A percentile compares a stretch with the other conserved stretches of the same genome.
phyloP scores from a whole-genome alignment of 2,113 vertebrate genomes.

The Cochlearius cochlearius region DNA sequence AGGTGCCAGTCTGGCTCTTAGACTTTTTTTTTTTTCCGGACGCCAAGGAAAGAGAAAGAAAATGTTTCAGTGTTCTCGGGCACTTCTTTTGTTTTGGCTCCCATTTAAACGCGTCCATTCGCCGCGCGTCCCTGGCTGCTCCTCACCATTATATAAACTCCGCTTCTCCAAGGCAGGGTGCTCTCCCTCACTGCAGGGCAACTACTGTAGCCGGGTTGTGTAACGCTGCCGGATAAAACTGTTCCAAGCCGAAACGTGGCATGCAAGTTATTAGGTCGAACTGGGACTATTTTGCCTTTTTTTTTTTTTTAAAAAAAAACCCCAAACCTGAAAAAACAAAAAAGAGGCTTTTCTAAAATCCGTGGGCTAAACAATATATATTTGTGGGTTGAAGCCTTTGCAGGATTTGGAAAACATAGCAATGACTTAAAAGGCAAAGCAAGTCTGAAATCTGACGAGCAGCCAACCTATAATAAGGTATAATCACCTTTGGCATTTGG shows the following conservation, averaged over 20 bases:
- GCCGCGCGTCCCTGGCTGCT: not conserved
- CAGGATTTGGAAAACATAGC: not conserved
- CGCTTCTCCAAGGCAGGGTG: slow-evolving; percentile 42
- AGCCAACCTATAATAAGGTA: not conserved
- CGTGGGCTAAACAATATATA: not conserved
- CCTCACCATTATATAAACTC: slow-evolving; percentile 35
- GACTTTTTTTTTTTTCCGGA: not conserved
- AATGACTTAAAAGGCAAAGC: not conserved
- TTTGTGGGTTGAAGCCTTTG: not conserved
- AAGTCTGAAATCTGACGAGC: not conserved
- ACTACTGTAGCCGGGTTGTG: slow-evolving; percentile 1
- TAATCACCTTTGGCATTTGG: not conserved
- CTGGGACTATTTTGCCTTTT: not conserved
- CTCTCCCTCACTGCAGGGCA: slow-evolving; percentile 47
- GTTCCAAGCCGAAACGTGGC: slow-evolving; percentile 46
- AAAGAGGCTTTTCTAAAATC: not conserved
- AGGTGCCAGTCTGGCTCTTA: slow-evolving; percentile 5
- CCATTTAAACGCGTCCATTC: not conserved
- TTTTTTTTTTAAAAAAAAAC: not conserved
- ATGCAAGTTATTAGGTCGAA: slow-evolving; percentile 32
- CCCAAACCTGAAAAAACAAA: not conserved
- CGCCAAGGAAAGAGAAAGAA: slow-evolving; percentile 18
- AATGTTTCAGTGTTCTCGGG: not conserved
- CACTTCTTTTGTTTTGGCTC: slow-evolving; percentile 34
- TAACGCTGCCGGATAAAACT: slow-evolving; percentile 20